Percentiles rank a stretch among this genome's conserved stretches.
phyloP scores from a whole-genome alignment of 2,888 invertebrate genomes.

The Phyto melanocephala region DNA sequence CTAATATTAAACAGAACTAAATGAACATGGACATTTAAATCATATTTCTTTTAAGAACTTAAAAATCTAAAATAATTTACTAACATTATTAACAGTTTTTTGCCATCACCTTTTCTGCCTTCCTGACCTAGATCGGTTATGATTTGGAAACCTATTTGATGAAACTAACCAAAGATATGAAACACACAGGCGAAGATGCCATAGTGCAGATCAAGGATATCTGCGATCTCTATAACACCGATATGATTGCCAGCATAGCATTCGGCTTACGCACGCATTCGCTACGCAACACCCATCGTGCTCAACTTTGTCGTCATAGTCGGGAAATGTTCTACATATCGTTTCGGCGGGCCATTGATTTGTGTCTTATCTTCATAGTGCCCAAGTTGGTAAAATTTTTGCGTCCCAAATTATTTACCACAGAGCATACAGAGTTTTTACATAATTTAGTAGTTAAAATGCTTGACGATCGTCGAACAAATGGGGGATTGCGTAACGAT shows the following conservation, averaged over 20 bases:
- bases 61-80: no score
- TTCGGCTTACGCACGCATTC: constrained; percentile 79
- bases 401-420: constrained; percentile 72
- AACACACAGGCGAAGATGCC: constrained; percentile 66
- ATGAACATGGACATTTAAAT: no score
- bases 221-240: constrained; percentile 77
- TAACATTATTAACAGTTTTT: neutral
- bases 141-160: constrained; percentile 75
- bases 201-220: constrained; percentile 74
- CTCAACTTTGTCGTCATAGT: constrained; percentile 78
- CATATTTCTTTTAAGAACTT: no score
- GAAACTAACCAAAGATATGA: constrained; percentile 70
- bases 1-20: no score
- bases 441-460: constrained; percentile 77
- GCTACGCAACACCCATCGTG: constrained; percentile 76
- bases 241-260: constrained; percentile 79
- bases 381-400: constrained; percentile 77
- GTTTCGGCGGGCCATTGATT: constrained; percentile 75
- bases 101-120: neutral
- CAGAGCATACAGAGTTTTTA: constrained; percentile 76
- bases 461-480: constrained; percentile 77
- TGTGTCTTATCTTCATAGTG: constrained; percentile 77
- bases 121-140: constrained; percentile 71
- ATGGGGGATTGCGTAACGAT: constrained; percentile 79
- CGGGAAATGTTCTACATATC: constrained; percentile 76